phyloP scores from a whole-genome alignment of 2,797 vertebrate genomes.

The Spea hammondii region DNA sequence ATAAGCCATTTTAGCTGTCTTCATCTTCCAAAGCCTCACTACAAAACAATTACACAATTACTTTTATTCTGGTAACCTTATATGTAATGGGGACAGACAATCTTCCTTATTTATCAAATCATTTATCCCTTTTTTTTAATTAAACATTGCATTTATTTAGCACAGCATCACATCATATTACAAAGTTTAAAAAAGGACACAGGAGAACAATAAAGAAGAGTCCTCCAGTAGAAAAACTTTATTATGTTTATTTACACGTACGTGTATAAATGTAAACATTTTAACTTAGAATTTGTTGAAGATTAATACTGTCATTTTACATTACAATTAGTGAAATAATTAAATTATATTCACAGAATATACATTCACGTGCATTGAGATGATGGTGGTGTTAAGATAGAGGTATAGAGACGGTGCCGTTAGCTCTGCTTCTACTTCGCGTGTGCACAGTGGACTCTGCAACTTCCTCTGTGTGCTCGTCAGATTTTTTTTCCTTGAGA shows the following conservation, averaged over 20 bases:
- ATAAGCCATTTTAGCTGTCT: too few species aligned
- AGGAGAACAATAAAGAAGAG: not conserved
- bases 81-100: too few species aligned
- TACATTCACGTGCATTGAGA: constrained; percentile 64
- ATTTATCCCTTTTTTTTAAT: too few species aligned
- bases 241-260: constrained; percentile 71
- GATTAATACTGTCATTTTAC: constrained; percentile 64
- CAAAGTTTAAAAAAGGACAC: too few species aligned
- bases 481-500: constrained; percentile 91
- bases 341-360: constrained; percentile 81
- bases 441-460: constrained; percentile 83
- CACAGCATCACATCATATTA: too few species aligned
- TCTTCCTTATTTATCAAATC: too few species aligned
- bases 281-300: constrained; percentile 64
- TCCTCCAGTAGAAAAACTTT: constrained; percentile 67
- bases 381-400: constrained; percentile 74
- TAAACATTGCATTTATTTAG: too few species aligned
- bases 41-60: too few species aligned
- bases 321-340: constrained; percentile 68
- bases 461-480: constrained; percentile 86
- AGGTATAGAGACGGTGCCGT: constrained; percentile 89
- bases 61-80: too few species aligned
- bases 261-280: constrained; percentile 76
- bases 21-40: too few species aligned
- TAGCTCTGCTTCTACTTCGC: constrained; percentile 87